Conservation (phyloP, 1,140 invertebrate genomes). For the Lysiphlebus fabarum region DNA sequence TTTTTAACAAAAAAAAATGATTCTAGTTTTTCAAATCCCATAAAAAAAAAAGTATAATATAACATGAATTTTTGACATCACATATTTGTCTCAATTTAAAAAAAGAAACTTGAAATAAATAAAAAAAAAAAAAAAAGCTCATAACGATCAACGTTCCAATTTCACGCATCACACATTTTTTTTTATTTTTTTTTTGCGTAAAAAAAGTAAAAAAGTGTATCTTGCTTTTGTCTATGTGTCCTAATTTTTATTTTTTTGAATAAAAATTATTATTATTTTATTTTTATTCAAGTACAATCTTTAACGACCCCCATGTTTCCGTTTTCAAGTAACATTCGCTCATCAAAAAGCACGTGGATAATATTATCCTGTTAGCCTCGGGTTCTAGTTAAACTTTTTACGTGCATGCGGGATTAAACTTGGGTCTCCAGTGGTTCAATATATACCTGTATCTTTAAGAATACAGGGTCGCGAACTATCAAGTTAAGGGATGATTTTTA, state of each 20-base stretch:
- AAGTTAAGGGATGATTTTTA: constrained; percentile 25
- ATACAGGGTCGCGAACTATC: neutral
- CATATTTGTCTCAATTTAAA: neutral
- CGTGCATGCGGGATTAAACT: constrained; percentile 44
- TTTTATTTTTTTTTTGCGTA: neutral
- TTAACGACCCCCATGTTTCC: too few relatives aligned
- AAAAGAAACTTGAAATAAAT: neutral
- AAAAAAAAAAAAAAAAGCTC: constrained; percentile 10
- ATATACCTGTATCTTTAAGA: constrained; percentile 15
- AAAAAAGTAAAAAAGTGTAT: too few relatives aligned
- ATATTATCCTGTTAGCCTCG: constrained; percentile 30
- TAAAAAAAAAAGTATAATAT: too few relatives aligned
- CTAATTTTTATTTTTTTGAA: neutral
- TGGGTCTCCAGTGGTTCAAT: constrained; percentile 38
- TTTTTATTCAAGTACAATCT: neutral
- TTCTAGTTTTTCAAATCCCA: too few relatives aligned
- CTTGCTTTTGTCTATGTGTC: neutral
- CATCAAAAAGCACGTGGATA: constrained; percentile 27
- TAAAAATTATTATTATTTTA: neutral
- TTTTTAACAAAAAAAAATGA: too few relatives aligned
- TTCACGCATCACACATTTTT: constrained; percentile 20
- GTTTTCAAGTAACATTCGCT: neutral
- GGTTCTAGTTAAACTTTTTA: constrained; percentile 43
- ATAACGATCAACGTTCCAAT: constrained; percentile 19
- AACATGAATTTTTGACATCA: too few relatives aligned